These are phyloP conservation scores for Acholoe squamosa DNA, from an alignment of 2,888 invertebrate genomes.

Conservation along the genomic window DNA sequence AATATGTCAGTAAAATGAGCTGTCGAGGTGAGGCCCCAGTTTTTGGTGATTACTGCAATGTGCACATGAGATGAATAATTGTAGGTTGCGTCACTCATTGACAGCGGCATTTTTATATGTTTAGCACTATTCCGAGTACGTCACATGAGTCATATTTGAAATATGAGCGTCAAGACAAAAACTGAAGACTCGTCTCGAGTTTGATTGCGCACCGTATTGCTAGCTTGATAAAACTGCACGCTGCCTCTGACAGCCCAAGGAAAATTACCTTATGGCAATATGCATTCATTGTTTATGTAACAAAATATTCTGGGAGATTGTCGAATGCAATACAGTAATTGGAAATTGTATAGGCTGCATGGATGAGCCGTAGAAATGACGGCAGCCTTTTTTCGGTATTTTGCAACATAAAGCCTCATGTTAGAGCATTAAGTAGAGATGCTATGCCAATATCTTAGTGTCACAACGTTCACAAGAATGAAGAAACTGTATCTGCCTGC, in stretches of 20 bases:
- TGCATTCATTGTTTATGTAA: neutral
- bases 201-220: neutral
- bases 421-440: neutral
- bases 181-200: neutral
- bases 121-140: neutral
- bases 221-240: neutral
- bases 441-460: neutral
- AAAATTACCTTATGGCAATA: neutral
- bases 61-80: too few relatives aligned
- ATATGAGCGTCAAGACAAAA: neutral
- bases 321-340: neutral
- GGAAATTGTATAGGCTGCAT: neutral
- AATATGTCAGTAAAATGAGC: too few relatives aligned
- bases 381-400: neutral
- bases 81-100: too few relatives aligned
- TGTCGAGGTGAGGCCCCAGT: too few relatives aligned
- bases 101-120: too few relatives aligned
- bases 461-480: neutral
- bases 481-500: neutral
- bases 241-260: neutral
- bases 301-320: neutral
- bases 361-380: neutral
- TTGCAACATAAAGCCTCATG: neutral
- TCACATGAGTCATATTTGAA: slow-evolving; percentile 16
- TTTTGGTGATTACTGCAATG: too few relatives aligned